These are phyloP conservation scores for Antennarius striatus DNA, from an alignment of 2,113 vertebrate genomes.

Conservation along the genomic window DNA sequence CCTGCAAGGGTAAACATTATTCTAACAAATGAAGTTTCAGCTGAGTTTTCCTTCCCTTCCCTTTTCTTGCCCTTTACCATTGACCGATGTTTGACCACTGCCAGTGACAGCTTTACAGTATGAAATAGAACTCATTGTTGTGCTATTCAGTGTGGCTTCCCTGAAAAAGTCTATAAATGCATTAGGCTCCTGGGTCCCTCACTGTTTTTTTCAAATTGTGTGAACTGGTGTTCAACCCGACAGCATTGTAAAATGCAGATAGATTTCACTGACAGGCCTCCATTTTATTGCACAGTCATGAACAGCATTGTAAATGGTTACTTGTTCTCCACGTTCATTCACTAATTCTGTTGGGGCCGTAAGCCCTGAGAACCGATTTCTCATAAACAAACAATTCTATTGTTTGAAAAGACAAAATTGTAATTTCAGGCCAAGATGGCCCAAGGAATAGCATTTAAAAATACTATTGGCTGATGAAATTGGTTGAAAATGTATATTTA, in stretches of 20 bases:
- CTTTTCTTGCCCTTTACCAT: conserved; percentile 65
- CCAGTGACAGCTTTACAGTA: conserved; percentile 74
- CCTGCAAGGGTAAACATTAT: too few relatives aligned
- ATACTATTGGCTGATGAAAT: too few relatives aligned
- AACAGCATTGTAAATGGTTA: conserved; percentile 70
- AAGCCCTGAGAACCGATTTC: conserved; percentile 11
- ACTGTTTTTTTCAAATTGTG: conserved; percentile 54
- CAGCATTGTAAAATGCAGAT: conserved; percentile 81
- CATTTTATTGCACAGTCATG: conserved; percentile 72
- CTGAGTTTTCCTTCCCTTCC: conserved; percentile 2
- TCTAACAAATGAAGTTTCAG: too few relatives aligned
- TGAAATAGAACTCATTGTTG: conserved; percentile 71
- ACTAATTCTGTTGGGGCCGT: conserved; percentile 28
- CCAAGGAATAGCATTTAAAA: too few relatives aligned
- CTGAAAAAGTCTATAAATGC: conserved; percentile 76
- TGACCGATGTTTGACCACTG: conserved; percentile 64
- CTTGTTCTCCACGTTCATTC: conserved; percentile 68
- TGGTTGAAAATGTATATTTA: too few relatives aligned
- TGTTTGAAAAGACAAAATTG: too few relatives aligned
- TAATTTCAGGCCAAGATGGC: too few relatives aligned
- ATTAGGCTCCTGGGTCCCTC: conserved; percentile 59
- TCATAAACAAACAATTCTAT: too few relatives aligned
- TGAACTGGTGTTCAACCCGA: conserved; percentile 75
- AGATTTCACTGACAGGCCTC: conserved; percentile 76
- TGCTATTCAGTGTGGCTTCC: conserved; percentile 63